phyloP scores from a whole-genome alignment of 1,140 invertebrate genomes.

The Pectinophora gossypiella region DNA sequence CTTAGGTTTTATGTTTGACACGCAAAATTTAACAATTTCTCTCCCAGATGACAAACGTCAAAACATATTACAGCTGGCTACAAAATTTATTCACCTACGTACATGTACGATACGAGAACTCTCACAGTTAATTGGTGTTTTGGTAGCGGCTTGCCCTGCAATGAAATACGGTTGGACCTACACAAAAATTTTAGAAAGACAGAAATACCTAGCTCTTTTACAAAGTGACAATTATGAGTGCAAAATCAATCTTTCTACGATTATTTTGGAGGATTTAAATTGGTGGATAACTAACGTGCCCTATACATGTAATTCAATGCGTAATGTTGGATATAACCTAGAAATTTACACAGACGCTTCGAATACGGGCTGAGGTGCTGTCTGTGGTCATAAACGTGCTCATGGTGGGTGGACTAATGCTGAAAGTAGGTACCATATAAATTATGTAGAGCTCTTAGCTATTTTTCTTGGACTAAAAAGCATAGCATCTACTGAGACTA shows the following conservation, averaged over 20 bases:
- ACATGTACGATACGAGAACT: conserved; percentile 1
- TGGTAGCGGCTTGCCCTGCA: conserved; percentile 4
- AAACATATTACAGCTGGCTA: neutral
- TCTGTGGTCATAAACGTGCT: neutral
- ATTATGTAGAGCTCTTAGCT: conserved; percentile 1
- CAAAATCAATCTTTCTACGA: neutral
- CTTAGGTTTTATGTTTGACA: conserved; percentile 2
- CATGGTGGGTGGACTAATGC: neutral
- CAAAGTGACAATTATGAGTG: neutral
- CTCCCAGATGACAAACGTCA: neutral
- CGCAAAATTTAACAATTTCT: neutral
- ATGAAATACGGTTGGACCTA: neutral
- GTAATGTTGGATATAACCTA: neutral
- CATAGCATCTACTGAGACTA: neutral
- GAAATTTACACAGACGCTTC: neutral
- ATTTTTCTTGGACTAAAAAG: neutral
- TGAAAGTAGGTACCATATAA: neutral
- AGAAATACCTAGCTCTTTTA: conserved; percentile 7
- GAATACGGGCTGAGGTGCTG: neutral
- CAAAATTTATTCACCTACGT: neutral
- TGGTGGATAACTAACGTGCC: conserved; percentile 4
- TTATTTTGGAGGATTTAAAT: neutral
- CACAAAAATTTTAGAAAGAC: conserved; percentile 1
- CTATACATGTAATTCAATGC: neutral
- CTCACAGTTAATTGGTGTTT: neutral